Base-by-base conservation (phyloP, 1,140 invertebrate species). In the Venturia canescens region DNA sequence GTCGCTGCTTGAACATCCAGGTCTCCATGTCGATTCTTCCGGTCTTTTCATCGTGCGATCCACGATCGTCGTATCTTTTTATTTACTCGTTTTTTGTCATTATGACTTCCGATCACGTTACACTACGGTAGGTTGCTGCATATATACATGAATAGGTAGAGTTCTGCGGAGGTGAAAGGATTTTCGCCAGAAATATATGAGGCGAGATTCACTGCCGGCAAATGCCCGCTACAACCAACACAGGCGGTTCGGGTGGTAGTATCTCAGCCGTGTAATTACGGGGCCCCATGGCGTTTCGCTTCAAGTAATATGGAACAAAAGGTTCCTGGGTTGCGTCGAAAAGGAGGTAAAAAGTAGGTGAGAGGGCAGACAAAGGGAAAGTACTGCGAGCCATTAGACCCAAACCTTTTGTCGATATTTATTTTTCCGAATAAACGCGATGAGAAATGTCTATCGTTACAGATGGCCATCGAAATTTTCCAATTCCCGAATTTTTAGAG, bases 231-330 rank as follows among this genome's bases (percentile, higher is more conserved):
- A 53, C 53, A 16, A 11, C 38, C 38, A 11, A 63, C 71, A 31
- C 71, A 21, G 53, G 81, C 70, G 81, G 82, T 74, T 76, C 31
- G 76, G 83, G 83, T 76, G 23, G 60, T 83, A 85, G 78, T 81
- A 86, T 84, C 84, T 88, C 87, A 87, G 48, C 85, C 88, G 87
- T 89, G 84, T 89, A 89, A 89, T 89, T 89, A 88, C 85, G 83
- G 83, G 71, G 83, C 82, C 84, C 85, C 84, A 85, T 81, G 83
- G 84, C 83, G 85, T 86, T 83, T 81, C 86, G 83, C 86, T 86
- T 83, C 81, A 83, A 86, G 86, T 89, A 88, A 89, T 89, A 86
- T 87, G 86, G 88, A 87, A 89, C 60, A 66, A 3, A 27, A 66
- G 23, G 27, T 26, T 66, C 60, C 21, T 23, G 23, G 9, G 60